A percentile compares a stretch with the other conserved stretches of the same genome.
phyloP scores from a whole-genome alignment of 2,797 vertebrate genomes.

The Cryptoblepharus egeriae region DNA sequence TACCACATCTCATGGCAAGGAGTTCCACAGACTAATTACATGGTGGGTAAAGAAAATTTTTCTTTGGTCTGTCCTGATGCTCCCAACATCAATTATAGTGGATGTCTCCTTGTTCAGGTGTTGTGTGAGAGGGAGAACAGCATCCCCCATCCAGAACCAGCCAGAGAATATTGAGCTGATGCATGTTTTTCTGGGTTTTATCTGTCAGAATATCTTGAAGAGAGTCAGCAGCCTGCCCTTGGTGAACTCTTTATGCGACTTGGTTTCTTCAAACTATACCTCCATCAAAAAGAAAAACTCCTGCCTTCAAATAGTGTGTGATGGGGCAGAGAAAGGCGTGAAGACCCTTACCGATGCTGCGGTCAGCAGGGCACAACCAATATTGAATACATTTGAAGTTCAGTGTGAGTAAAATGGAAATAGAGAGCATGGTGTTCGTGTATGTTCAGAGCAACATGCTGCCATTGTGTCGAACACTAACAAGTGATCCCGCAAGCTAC shows the following conservation, averaged over 20 bases:
- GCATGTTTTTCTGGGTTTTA: background rate
- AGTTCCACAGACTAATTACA: too few species aligned
- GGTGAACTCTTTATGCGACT: constrained; percentile 84
- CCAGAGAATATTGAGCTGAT: background rate
- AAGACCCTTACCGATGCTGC: constrained; percentile 82
- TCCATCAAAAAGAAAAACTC: constrained; percentile 88
- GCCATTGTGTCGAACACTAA: background rate
- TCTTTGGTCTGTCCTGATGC: too few species aligned
- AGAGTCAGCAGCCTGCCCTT: constrained; percentile 83
- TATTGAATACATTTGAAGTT: constrained; percentile 68
- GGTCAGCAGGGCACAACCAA: constrained; percentile 63
- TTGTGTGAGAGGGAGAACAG: too few species aligned
- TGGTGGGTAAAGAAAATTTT: too few species aligned
- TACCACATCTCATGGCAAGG: too few species aligned
- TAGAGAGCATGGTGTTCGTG: background rate
- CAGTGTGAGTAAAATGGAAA: constrained; percentile 63
- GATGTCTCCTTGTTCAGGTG: too few species aligned
- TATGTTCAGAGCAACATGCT: background rate
- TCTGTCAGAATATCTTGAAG: constrained; percentile 80
- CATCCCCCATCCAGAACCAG: too few species aligned
- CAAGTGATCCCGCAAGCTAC: background rate
- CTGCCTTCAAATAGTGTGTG: constrained; percentile 84
- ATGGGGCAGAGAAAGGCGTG: constrained; percentile 85
- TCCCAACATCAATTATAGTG: too few species aligned
- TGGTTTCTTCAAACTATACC: constrained; percentile 82